These are phyloP conservation scores for Apis cerana DNA, from an alignment of 1,140 invertebrate species.

Conservation along the genomic window DNA sequence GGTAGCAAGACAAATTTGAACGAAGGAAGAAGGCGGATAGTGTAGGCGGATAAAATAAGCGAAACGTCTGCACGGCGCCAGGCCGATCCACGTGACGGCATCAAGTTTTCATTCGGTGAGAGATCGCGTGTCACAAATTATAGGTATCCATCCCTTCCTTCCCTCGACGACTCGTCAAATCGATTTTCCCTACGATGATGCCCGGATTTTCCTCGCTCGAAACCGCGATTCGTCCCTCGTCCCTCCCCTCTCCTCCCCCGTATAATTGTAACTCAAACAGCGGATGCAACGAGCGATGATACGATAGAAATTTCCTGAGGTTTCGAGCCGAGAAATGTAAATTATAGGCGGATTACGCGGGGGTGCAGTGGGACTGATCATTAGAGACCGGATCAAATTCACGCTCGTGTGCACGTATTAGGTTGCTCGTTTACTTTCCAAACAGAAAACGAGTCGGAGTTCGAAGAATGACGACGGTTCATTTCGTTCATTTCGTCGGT, in stretches of 20 bases:
- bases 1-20: too few relatives aligned
- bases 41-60: conserved; percentile 53
- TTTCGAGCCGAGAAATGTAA: conserved; percentile 27
- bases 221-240: not conserved
- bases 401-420: not conserved
- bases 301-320: conserved; percentile 26
- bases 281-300: not conserved
- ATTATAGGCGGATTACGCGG: conserved; percentile 8
- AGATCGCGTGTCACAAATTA: conserved; percentile 79
- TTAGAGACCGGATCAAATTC: conserved; percentile 32
- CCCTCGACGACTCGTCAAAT: conserved; percentile 61
- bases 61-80: conserved; percentile 60
- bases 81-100: conserved; percentile 68
- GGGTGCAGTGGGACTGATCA: not conserved
- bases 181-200: conserved; percentile 73
- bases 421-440: conserved; percentile 14
- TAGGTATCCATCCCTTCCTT: conserved; percentile 64
- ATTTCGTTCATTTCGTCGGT: not conserved
- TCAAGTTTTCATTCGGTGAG: conserved; percentile 74
- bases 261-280: conserved; percentile 57
- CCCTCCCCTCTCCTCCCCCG: conserved; percentile 13
- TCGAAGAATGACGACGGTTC: not conserved
- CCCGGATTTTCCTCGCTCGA: conserved; percentile 50
- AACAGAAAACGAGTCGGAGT: not conserved
- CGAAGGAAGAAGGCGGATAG: too few relatives aligned